These are phyloP conservation scores for Parauchenoglanis ngamensis DNA, from an alignment of 2,797 vertebrate species.

Conservation along the genomic window DNA sequence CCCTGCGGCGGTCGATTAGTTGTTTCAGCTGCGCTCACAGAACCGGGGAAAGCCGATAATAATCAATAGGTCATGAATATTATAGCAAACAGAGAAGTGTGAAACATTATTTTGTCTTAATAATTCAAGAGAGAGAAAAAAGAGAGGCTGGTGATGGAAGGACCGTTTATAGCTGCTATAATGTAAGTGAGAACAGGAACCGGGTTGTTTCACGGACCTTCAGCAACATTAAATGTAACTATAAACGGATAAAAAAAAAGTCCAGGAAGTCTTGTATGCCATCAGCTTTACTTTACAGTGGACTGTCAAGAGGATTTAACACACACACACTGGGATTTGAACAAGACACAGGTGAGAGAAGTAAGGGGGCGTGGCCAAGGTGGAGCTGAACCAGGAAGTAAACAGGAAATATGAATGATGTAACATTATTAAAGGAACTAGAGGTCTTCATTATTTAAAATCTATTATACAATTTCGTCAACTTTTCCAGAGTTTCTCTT, in stretches of 20 bases:
- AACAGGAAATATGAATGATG: background rate
- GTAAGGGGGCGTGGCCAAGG: background rate
- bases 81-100: background rate
- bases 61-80: background rate
- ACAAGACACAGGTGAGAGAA: background rate
- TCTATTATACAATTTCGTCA: too few species aligned
- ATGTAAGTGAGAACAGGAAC: background rate
- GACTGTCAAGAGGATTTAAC: background rate
- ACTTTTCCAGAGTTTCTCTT: too few species aligned
- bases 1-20: background rate
- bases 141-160: background rate
- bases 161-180: background rate
- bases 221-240: background rate
- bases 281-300: background rate
- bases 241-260: background rate
- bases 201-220: background rate
- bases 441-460: background rate
- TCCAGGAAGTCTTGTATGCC: background rate
- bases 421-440: background rate
- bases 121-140: background rate
- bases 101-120: background rate
- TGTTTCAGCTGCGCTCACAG: background rate
- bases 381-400: background rate
- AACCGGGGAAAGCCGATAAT: background rate
- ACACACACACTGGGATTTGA: background rate